Conservation (phyloP, 2,797 vertebrate genomes). For the Gymnothorax reevesii region DNA sequence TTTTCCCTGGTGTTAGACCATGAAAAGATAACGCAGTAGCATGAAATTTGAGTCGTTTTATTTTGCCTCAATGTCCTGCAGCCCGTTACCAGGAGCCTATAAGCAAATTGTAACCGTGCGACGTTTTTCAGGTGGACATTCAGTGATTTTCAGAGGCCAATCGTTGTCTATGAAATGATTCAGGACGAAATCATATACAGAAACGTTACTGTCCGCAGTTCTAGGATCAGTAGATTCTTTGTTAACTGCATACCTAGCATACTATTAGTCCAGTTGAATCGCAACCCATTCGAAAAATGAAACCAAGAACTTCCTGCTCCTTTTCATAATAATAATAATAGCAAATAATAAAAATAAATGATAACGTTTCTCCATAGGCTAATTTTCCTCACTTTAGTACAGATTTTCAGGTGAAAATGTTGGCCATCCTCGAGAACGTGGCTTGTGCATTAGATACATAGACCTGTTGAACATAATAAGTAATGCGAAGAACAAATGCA, state of each 20-base stretch:
- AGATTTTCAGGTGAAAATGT: background rate
- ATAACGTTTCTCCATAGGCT: background rate
- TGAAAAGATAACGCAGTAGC: background rate
- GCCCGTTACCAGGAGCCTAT: background rate
- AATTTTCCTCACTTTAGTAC: background rate
- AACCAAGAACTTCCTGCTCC: background rate
- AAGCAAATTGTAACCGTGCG: background rate
- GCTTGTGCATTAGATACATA: conserved; percentile 36
- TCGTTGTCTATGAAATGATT: background rate
- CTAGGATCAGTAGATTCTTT: background rate
- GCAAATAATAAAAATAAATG: background rate
- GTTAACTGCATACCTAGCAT: background rate
- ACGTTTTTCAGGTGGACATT: background rate
- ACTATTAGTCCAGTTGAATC: background rate
- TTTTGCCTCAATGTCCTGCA: background rate
- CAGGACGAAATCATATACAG: background rate
- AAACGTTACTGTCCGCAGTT: background rate
- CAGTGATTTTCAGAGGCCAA: background rate
- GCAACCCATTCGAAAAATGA: background rate
- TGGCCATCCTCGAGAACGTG: background rate
- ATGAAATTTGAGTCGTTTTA: background rate
- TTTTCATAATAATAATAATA: background rate
- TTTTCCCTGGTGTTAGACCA: no score
- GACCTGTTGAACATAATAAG: conserved; percentile 53
- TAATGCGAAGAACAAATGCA: background rate